Evolutionary conservation across 2,797 vertebrate genomes (phyloP).

Genomic region (Clarias laeviceps): DNA sequence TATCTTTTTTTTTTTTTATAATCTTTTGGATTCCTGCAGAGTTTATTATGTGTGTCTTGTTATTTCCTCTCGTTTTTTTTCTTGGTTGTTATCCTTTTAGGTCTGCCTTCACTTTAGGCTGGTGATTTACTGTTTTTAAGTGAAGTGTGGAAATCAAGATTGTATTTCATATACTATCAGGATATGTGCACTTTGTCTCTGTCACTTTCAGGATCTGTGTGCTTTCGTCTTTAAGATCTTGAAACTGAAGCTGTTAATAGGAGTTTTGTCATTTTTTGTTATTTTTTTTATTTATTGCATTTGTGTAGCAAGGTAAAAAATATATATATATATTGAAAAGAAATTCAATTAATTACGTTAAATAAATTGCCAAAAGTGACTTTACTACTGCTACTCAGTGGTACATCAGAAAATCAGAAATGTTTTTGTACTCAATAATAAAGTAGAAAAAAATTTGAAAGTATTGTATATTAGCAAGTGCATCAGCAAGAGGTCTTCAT

Average conservation of each 20-base stretch:
- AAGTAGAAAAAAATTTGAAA: neutral
- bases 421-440: too few relatives aligned
- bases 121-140: neutral
- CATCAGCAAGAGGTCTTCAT: neutral
- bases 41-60: constrained; percentile 15
- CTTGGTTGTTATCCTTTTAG: constrained; percentile 11
- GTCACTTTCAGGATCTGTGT: neutral
- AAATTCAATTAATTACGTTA: neutral
- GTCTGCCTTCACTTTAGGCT: constrained; percentile 15
- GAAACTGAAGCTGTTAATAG: neutral
- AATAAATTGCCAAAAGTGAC: neutral
- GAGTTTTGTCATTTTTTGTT: neutral
- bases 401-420: too few relatives aligned
- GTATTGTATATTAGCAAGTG: too few relatives aligned
- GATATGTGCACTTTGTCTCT: neutral
- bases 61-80: neutral
- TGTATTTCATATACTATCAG: neutral
- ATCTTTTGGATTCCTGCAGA: constrained; percentile 11
- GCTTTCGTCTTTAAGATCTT: neutral
- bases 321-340: too few relatives aligned
- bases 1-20: constrained; percentile 10
- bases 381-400: neutral
- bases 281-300: neutral
- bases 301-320: neutral
- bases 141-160: constrained; percentile 13